Evolutionary conservation across 2,888 invertebrate species (phyloP), one percentile per base, ranked within the genome.

Genomic region (Hoplodrina ambigua): DNA sequence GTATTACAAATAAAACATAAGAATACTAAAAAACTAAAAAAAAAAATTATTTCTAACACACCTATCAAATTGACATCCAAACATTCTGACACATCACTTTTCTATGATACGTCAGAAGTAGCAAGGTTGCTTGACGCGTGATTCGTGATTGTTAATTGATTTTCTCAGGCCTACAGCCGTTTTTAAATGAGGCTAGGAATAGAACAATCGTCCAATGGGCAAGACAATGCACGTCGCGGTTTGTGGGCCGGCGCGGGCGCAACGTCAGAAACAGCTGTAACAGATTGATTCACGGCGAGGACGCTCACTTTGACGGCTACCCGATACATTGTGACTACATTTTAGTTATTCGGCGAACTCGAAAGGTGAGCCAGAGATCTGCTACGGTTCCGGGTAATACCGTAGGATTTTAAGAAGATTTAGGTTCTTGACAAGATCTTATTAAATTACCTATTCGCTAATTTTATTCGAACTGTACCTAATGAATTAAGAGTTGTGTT

Each of bases 261-360:
- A 81, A 50, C 62, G 80, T 86, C 83, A 81, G 82, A 94, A 95
- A 92, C 95, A 94, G 92, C 94, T 95, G 92, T 92, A 94, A 75
- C 73, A 85, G 88, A 92, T 92, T 93, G 93, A 93, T 92, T 91
- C 91, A 91, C 85, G 85, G 82, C 81, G 79, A 78, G 76, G 82
- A 78, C 85, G 73, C 66, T 64, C 75, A 65, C 71, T 67, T 80
- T 69, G 75, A 75, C 76, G 60, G 65, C 63, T 72, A 80, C 68
- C 33, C 62, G 68, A 82, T 80, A 79, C 56, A 69, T 53, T 69
- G 56, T 55, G 30, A 59, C 50, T 69, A 70, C 53, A 75, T 78
- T 80, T 71, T 71, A 68, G 67, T 71, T 65, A 33, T 67, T 66
- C 6, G 20, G 53, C 46, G 44, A 68, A 60, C 56, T 57, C 41